Base-by-base conservation (phyloP, 1,140 invertebrate genomes). In the Hestina assimilis region DNA sequence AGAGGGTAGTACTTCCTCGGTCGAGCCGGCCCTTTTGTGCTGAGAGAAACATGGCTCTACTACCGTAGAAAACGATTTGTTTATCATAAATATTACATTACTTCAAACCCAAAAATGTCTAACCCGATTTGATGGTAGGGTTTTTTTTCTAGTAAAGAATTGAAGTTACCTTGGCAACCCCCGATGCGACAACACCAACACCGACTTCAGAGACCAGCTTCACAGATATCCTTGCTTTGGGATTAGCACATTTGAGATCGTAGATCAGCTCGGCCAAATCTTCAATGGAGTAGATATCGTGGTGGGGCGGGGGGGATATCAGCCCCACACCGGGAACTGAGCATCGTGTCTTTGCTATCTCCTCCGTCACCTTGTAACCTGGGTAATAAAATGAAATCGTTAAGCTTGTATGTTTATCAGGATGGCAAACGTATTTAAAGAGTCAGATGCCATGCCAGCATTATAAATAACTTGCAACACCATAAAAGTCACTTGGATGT, bases 201-300 rank as follows among this genome's bases (percentile, higher is more conserved):
- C 98, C 98, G 26, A 98, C 97, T 91, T 99, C 98, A 0, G 98
- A 99, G 3, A 99, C 98, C 9, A 99, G 90, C 85, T 99, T 99
- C 0, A 99, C 98, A 41, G 97, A 98, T 59, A 99, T 98, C 42
- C 98, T 90, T 1, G 98, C 98, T 48, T 91, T 91, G 0, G 98
- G 98, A 91, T 99, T 99, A 33, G 98, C 96, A 81, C 96, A 97
- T 87, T 99, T 99, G 35, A 99, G 90, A 89, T 99, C 98, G 77
- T 99, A 99, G 76, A 99, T 99, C 26, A 99, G 90, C 90, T 99
- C 97, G 1, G 98, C 97, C 66, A 99, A 90, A 91, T 99, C 98
- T 89, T 99, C 98, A 75, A 99, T 99, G 24, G 97, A 99, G 89
- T 99, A 99, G 84, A 99, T 99, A 80, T 99, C 98, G 86, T 99